Conservation (phyloP, 2,113 vertebrate species). For the Pyrgilauda ruficollis region DNA sequence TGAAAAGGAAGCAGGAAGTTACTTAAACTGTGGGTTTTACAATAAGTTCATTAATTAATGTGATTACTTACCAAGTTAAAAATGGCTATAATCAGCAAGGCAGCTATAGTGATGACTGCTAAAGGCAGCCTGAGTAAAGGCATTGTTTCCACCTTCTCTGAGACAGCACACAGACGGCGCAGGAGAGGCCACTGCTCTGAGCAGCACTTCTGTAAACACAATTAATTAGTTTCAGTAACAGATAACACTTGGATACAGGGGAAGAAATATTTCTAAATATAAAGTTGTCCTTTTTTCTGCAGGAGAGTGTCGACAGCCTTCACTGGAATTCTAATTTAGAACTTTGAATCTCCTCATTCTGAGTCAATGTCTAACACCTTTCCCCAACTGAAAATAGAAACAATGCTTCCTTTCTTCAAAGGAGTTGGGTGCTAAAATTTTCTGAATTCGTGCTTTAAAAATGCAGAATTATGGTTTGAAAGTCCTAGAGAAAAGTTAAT, state of each 20-base stretch:
- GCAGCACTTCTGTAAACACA: slow-evolving; percentile 76
- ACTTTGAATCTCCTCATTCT: background rate
- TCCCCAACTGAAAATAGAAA: background rate
- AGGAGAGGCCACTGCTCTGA: slow-evolving; percentile 75
- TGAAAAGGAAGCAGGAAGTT: background rate
- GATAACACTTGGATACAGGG: background rate
- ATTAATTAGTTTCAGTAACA: background rate
- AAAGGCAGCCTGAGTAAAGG: slow-evolving; percentile 85
- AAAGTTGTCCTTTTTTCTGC: background rate
- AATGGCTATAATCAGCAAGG: slow-evolving; percentile 82
- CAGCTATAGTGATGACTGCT: slow-evolving; percentile 77
- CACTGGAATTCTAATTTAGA: background rate
- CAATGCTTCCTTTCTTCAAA: background rate
- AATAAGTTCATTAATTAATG: background rate
- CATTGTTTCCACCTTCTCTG: slow-evolving; percentile 82
- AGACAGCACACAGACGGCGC: slow-evolving; percentile 73
- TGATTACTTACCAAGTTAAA: slow-evolving; percentile 83
- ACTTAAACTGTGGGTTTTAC: background rate
- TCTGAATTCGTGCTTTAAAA: background rate
- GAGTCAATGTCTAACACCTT: background rate
- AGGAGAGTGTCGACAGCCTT: background rate
- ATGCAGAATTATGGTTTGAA: background rate
- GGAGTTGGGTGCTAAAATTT: background rate
- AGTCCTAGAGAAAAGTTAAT: background rate
- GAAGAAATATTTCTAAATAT: background rate